Conservation (phyloP, 2,797 vertebrate genomes). For the Darevskia mixta region DNA sequence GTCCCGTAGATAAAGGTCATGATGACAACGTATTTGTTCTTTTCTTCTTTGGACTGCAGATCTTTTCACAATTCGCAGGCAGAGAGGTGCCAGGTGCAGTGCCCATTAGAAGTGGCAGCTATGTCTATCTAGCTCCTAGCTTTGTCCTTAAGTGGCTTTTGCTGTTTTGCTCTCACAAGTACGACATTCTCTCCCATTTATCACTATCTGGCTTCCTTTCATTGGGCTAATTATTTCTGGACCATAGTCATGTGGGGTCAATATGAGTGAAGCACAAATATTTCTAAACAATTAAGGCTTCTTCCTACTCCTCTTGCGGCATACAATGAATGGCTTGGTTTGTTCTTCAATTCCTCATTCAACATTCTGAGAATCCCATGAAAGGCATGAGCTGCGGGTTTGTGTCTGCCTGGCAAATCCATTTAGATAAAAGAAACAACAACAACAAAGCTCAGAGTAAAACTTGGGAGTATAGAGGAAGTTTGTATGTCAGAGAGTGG, state of each 20-base stretch:
- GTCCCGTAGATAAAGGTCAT: too few relatives aligned
- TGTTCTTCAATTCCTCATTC: slow-evolving; percentile 1
- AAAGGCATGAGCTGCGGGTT: slow-evolving; percentile 10
- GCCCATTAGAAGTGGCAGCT: background rate
- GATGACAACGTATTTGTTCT: too few relatives aligned
- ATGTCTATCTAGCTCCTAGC: background rate
- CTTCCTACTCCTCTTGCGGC: background rate
- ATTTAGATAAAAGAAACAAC: background rate
- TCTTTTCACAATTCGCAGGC: background rate
- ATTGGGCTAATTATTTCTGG: background rate
- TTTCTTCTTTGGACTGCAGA: background rate
- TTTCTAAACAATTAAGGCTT: background rate
- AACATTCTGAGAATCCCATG: background rate
- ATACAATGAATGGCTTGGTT: slow-evolving; percentile 3
- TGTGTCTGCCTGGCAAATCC: background rate
- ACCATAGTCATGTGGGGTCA: background rate
- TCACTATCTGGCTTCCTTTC: background rate
- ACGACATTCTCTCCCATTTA: background rate
- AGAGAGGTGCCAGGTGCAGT: background rate
- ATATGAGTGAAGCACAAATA: background rate
- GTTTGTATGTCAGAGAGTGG: background rate
- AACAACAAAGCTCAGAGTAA: background rate
- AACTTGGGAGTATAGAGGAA: background rate
- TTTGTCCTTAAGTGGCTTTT: background rate
- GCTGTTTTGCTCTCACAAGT: background rate